Base-by-base conservation (phyloP, 2,888 invertebrate species). In the Cordilura impudica region DNA sequence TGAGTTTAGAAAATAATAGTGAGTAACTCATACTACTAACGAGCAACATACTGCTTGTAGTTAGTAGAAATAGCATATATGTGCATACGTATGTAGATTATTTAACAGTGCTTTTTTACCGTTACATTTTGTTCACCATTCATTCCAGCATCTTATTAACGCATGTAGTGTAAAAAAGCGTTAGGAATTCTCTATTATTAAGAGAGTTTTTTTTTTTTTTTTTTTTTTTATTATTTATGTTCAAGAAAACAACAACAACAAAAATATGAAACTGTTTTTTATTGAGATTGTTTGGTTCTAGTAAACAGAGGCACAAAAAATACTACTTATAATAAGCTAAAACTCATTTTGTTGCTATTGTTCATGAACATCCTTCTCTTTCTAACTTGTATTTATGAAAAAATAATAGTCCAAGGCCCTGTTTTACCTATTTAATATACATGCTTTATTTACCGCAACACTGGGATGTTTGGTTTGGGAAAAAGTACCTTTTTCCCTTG, bases 101-200 rank as follows among this genome's bases (percentile, higher is more conserved):
- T 4, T 21, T n/a, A 54, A 21, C 31, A 12, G 21, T 66, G 23
- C 47, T 43, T 51, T 19, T 47, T 18, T 66, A 39, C 16, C 23
- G 60, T 70, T 65, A 29, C 60, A 63, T 73, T 80, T 67, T 29
- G 61, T n/a, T n/a, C n/a, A n/a, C n/a, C n/a, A n/a, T 49, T 80
- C 71, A 49, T 63, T 61, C 35, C 54, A 81, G 43, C 60, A 81
- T 83, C 82, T 82, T 83, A 77, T 84, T 87, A 86, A 87, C 86
- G 87, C 87, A 87, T 84, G 86, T 12, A 12, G 35, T 10, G 35
- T 39, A 61, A 47, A 29, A 58, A 21, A 29, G 51, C 23, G 53
- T 60, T 31, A 51, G 23, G 7, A 26, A 51, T 23, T n/a, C 35
- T 39, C 35, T n/a, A n/a, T n/a, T 1, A 1, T 39, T 39, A n/a